Evolutionary conservation across 2,797 vertebrate genomes (phyloP).

Genomic region (Buceros bicornis): DNA sequence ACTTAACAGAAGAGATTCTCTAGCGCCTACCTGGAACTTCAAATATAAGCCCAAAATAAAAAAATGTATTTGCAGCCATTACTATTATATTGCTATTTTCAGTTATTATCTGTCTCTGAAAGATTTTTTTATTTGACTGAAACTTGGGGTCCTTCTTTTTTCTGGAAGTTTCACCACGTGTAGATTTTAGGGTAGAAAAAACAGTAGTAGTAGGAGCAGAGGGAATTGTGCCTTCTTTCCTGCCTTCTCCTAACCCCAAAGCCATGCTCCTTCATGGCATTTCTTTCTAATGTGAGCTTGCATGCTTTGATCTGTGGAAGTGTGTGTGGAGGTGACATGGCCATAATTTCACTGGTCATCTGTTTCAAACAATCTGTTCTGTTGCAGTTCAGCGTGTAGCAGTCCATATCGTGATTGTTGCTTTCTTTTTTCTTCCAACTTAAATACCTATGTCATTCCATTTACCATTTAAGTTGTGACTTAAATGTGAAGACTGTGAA

Average conservation of each 20-base stretch:
- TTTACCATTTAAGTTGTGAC: background rate
- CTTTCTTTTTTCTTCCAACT: background rate
- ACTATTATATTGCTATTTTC: background rate
- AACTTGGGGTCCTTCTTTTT: background rate
- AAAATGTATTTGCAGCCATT: background rate
- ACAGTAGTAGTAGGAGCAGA: background rate
- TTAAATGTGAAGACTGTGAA: background rate
- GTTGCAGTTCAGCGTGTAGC: background rate
- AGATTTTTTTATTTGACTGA: background rate
- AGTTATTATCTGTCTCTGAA: background rate
- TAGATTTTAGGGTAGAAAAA: background rate
- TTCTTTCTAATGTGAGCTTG: background rate
- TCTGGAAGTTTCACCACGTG: background rate
- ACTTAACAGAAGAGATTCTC: background rate
- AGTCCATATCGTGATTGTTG: accelerated
- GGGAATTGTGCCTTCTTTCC: background rate
- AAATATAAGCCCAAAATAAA: background rate
- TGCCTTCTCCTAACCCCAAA: background rate
- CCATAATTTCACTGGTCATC: background rate
- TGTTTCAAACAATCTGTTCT: background rate
- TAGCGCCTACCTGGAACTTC: background rate
- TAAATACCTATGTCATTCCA: background rate
- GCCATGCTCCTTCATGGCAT: background rate
- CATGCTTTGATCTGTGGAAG: background rate
- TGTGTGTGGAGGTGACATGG: background rate